phyloP scores from a whole-genome alignment of 2,113 vertebrate species.

The Salvelinus fontinalis region DNA sequence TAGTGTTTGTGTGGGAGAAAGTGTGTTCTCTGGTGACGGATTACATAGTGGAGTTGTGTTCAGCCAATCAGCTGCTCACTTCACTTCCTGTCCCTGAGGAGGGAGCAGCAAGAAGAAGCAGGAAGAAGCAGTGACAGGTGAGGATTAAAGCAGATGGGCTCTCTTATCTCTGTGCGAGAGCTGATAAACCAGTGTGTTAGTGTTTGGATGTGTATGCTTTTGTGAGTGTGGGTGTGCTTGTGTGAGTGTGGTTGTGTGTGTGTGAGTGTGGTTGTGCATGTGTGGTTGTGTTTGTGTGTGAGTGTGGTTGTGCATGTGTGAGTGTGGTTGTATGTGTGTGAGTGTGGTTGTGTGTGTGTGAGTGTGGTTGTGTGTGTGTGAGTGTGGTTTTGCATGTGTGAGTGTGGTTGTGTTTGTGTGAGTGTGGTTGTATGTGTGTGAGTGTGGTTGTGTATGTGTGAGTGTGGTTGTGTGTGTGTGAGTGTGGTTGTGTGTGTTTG shows the following conservation, averaged over 20 bases:
- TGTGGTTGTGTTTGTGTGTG: too few relatives aligned
- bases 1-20: background rate
- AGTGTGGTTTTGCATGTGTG: too few relatives aligned
- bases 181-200: constrained; percentile 8
- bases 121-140: constrained; percentile 21
- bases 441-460: too few relatives aligned
- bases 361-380: background rate
- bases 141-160: constrained; percentile 8
- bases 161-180: constrained; percentile 7
- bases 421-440: background rate
- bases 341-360: background rate
- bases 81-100: constrained; percentile 6
- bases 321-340: background rate
- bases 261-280: background rate
- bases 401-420: background rate
- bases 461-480: background rate
- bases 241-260: background rate
- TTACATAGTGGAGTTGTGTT: constrained; percentile 12
- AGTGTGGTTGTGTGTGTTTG: background rate
- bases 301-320: background rate
- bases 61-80: constrained; percentile 1
- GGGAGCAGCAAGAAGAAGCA: constrained; percentile 7
- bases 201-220: background rate
- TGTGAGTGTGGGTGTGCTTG: background rate
- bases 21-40: background rate